phyloP scores from a whole-genome alignment of 2,888 invertebrate genomes.

The Anthophora plumipes region DNA sequence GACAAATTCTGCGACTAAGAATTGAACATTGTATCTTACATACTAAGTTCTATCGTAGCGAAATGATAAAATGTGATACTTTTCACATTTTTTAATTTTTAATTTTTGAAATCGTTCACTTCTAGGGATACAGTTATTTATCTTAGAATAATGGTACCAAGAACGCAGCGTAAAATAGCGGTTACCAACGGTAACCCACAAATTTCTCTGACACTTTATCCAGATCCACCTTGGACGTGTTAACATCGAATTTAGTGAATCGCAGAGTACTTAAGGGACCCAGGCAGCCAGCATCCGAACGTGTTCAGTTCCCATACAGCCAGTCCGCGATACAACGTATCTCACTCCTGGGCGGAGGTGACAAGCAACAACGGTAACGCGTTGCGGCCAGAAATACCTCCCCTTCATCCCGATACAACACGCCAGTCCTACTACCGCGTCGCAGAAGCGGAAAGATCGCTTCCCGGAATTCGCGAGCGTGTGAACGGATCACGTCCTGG shows the following conservation, averaged over 20 bases:
- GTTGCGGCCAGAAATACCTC: slow-evolving; percentile 54
- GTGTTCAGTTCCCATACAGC: neutral
- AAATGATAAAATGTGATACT: too few relatives aligned
- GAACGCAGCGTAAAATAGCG: too few relatives aligned
- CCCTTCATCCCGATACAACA: slow-evolving; percentile 38
- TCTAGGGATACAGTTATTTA: too few relatives aligned
- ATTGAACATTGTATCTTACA: too few relatives aligned
- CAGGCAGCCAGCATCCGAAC: too few relatives aligned
- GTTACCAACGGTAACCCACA: neutral
- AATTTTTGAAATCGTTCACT: too few relatives aligned
- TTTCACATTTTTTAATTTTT: too few relatives aligned
- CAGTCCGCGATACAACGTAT: neutral
- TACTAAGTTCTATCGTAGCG: too few relatives aligned
- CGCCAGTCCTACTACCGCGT: slow-evolving; percentile 22
- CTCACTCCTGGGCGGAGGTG: slow-evolving; percentile 37
- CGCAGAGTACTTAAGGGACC: neutral
- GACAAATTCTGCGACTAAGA: too few relatives aligned
- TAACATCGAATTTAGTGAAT: neutral
- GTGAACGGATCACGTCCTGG: slow-evolving; percentile 67
- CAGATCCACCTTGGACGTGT: too few relatives aligned
- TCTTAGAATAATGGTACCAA: too few relatives aligned
- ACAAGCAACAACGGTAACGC: slow-evolving; percentile 48
- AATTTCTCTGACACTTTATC: slow-evolving; percentile 3
- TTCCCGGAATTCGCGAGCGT: slow-evolving; percentile 69
- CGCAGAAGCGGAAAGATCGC: slow-evolving; percentile 60